Evolutionary conservation across 2,113 vertebrate species (phyloP).

Genomic region (Brachyhypopomus occidentalis): DNA sequence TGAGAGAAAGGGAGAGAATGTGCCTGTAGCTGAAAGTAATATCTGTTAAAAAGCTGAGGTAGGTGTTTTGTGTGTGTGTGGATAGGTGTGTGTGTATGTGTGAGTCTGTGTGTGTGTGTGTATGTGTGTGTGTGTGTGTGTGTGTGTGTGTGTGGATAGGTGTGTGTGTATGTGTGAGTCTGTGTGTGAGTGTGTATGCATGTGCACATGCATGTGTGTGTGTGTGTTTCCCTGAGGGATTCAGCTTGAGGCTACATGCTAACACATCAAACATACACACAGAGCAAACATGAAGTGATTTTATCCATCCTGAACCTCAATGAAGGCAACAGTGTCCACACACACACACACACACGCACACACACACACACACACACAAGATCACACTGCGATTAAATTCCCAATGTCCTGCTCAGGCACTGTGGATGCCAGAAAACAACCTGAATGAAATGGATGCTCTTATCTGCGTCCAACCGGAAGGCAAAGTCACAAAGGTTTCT

Average conservation of each 20-base stretch:
- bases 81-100: no score
- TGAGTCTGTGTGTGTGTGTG: no score
- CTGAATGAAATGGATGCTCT: slow-evolving; percentile 3
- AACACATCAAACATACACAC: slow-evolving; percentile 35
- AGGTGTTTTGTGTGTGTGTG: neutral
- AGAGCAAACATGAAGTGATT: neutral
- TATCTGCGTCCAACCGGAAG: neutral
- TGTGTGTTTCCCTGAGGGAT: slow-evolving; percentile 1
- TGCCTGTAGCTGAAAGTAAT: slow-evolving; percentile 10
- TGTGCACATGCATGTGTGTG: no score
- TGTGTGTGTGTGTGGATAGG: no score
- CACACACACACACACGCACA: neutral
- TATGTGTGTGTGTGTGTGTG: no score
- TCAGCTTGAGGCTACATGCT: slow-evolving; percentile 24
- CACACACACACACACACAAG: slow-evolving; percentile 7
- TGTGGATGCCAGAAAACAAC: neutral
- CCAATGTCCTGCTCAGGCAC: neutral
- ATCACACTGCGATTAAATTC: neutral
- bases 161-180: no score
- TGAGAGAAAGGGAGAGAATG: no score
- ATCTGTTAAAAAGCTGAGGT: slow-evolving; percentile 15
- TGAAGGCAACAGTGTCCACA: slow-evolving; percentile 16
- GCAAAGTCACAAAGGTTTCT: neutral
- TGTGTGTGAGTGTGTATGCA: no score
- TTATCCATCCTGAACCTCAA: slow-evolving; percentile 3